phyloP scores from a whole-genome alignment of 2,888 invertebrate species.

The Nymphalis polychloros region DNA sequence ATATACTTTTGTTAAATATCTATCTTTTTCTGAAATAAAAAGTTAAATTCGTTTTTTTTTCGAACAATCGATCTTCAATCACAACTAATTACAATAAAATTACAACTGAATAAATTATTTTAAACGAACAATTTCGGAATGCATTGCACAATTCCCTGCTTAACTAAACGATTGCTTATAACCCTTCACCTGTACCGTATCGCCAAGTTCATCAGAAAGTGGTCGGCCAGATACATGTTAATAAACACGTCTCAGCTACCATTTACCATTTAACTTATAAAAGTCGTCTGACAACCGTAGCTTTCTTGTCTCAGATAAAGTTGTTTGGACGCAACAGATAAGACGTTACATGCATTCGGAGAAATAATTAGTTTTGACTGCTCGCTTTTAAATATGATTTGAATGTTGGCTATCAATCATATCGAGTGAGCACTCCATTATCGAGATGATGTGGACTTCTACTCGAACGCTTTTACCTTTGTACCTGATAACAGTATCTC shows the following conservation, averaged over 20 bases:
- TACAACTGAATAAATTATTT: no score
- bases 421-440: constrained; percentile 23
- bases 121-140: background rate
- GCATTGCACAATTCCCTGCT: background rate
- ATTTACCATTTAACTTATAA: constrained; percentile 51
- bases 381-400: constrained; percentile 32
- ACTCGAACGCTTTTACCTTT: constrained; percentile 12
- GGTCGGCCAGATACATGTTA: constrained; percentile 43
- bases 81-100: no score
- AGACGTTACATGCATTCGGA: constrained; percentile 25
- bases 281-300: constrained; percentile 50
- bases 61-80: no score
- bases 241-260: constrained; percentile 54
- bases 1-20: no score
- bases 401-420: constrained; percentile 35
- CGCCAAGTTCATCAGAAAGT: constrained; percentile 61
- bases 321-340: constrained; percentile 34
- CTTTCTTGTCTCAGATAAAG: constrained; percentile 47
- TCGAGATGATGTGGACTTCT: constrained; percentile 20
- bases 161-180: constrained; percentile 2
- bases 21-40: no score
- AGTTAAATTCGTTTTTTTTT: no score
- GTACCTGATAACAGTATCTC: constrained; percentile 13
- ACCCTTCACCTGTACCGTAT: constrained; percentile 52
- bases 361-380: constrained; percentile 36